These are phyloP conservation scores for Ichneumon xanthorius DNA, from an alignment of 2,888 invertebrate genomes.

Conservation along the genomic window DNA sequence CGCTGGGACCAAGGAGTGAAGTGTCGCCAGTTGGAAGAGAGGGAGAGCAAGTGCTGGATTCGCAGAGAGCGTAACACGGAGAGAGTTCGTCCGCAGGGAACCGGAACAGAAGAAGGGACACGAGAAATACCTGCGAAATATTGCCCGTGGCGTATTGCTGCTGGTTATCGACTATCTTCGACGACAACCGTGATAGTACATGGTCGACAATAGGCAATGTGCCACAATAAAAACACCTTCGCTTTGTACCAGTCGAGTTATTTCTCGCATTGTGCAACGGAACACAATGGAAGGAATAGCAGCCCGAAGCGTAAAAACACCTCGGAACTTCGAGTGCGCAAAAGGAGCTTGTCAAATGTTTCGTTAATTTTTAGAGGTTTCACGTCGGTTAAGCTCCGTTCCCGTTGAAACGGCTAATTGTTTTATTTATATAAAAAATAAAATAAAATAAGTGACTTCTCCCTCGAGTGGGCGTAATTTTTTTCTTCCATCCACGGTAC, in stretches of 20 bases:
- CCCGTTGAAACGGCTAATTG: neutral
- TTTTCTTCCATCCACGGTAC: neutral
- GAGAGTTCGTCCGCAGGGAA: constrained; percentile 1
- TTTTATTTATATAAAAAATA: neutral
- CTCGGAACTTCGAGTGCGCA: neutral
- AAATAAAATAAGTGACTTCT: neutral
- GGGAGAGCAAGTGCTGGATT: neutral
- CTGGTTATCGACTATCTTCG: constrained; percentile 33
- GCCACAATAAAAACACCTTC: neutral
- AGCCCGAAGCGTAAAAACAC: neutral
- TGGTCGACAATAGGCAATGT: neutral
- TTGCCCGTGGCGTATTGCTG: constrained; percentile 18
- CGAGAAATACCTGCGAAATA: constrained; percentile 24
- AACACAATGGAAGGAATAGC: neutral
- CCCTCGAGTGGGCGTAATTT: neutral
- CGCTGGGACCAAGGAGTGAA: neutral
- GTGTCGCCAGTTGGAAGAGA: neutral
- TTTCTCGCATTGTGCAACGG: too few relatives aligned
- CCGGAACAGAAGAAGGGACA: neutral
- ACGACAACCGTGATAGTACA: neutral
- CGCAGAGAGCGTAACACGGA: neutral
- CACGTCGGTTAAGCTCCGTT: too few relatives aligned
- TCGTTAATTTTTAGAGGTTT: neutral
- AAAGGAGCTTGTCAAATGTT: neutral
- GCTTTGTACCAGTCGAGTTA: neutral